Percentiles rank a stretch among this genome's conserved stretches.
Conservation (phyloP, 2,888 invertebrate species). For the Deilephila porcellus region DNA sequence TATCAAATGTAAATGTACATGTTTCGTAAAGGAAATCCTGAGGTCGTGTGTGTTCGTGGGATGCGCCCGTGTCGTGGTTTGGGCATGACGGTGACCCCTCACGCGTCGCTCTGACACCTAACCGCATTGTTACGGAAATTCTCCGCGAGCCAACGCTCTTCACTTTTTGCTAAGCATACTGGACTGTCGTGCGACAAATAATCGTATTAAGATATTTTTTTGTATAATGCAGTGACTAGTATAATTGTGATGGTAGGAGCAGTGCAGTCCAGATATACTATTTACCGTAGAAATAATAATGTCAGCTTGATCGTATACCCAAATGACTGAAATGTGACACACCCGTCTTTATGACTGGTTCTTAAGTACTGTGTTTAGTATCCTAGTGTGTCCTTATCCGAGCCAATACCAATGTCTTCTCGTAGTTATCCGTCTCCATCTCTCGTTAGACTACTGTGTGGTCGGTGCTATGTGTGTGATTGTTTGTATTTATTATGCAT, state of each 20-base stretch:
- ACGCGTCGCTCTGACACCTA: constrained; percentile 53
- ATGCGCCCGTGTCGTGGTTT: constrained; percentile 32
- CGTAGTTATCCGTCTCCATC: too few relatives aligned
- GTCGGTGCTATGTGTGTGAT: too few relatives aligned
- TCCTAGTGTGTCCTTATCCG: too few relatives aligned
- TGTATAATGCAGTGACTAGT: background rate
- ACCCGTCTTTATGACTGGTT: too few relatives aligned
- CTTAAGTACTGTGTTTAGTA: too few relatives aligned
- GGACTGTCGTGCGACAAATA: constrained; percentile 27
- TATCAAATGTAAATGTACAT: background rate
- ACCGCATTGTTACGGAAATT: constrained; percentile 69
- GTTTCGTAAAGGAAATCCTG: background rate
- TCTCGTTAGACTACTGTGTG: too few relatives aligned
- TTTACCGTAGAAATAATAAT: too few relatives aligned
- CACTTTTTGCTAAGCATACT: constrained; percentile 48
- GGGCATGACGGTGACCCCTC: constrained; percentile 31
- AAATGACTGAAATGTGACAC: too few relatives aligned
- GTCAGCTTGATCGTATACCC: too few relatives aligned
- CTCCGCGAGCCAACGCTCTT: constrained; percentile 50
- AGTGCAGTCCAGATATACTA: too few relatives aligned
- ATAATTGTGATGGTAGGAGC: too few relatives aligned
- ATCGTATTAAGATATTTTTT: background rate
- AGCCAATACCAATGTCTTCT: too few relatives aligned
- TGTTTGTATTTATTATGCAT: background rate
- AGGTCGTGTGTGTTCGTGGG: background rate